Conservation (phyloP, 2,888 invertebrate species). For the Tuta absoluta region DNA sequence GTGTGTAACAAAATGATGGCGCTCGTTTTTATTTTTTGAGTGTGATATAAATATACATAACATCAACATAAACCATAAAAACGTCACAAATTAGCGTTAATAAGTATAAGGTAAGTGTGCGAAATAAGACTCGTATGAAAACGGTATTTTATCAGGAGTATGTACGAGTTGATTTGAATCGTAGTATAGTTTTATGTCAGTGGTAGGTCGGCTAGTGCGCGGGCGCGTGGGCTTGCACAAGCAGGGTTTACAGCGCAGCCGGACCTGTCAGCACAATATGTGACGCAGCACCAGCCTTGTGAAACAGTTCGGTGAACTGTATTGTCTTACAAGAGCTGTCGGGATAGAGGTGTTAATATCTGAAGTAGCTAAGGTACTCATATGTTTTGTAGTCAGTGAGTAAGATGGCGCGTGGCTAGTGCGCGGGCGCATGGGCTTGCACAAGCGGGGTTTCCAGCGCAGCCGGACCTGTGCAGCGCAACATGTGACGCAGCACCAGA, state of each 20-base stretch:
- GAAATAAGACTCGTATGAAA: too few relatives aligned
- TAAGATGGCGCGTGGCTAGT: constrained; percentile 9
- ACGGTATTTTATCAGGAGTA: too few relatives aligned
- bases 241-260: constrained; percentile 68
- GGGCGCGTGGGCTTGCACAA: constrained; percentile 59
- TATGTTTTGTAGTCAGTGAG: background rate
- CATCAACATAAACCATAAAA: too few relatives aligned
- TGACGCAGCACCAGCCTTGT: constrained; percentile 50
- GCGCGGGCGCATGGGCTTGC: constrained; percentile 49
- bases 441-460: constrained; percentile 70
- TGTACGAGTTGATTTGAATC: too few relatives aligned
- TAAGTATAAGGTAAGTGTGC: too few relatives aligned
- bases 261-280: constrained; percentile 50
- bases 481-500: constrained; percentile 34
- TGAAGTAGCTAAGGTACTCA: background rate
- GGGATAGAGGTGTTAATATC: background rate
- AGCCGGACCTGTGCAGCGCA: constrained; percentile 59
- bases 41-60: too few relatives aligned
- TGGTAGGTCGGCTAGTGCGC: constrained; percentile 11
- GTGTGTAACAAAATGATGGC: too few relatives aligned
- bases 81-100: too few relatives aligned
- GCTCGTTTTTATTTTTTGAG: too few relatives aligned
- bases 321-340: constrained; percentile 25
- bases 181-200: background rate
- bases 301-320: constrained; percentile 77